A percentile compares a stretch with the other conserved stretches of the same genome.
Conservation (phyloP, 2,797 vertebrate species). For the Allobates femoralis region DNA sequence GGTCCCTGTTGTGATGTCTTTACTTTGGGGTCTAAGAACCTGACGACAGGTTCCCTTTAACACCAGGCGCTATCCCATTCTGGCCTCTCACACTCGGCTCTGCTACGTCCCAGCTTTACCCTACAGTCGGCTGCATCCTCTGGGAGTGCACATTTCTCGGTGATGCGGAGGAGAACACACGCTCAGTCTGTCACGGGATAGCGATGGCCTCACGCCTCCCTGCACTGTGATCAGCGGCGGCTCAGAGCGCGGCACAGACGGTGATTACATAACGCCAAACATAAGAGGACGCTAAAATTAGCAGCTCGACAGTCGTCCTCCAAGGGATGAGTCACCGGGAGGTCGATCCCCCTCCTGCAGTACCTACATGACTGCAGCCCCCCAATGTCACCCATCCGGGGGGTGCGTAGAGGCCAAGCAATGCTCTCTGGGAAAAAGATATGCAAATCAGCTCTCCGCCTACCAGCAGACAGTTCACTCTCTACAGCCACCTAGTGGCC, state of each 20-base stretch:
- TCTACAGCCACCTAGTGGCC: not conserved
- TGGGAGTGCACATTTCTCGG: not conserved
- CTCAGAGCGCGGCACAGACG: too few relatives aligned
- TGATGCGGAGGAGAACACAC: not conserved
- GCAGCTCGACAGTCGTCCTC: not conserved
- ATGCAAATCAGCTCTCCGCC: too few relatives aligned
- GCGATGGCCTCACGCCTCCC: not conserved
- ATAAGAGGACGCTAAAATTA: slow-evolving; percentile 16
- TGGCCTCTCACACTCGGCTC: not conserved
- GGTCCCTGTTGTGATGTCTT: too few relatives aligned
- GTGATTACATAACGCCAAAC: slow-evolving; percentile 20
- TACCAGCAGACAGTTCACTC: too few relatives aligned
- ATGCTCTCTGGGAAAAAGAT: too few relatives aligned
- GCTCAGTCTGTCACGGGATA: not conserved
- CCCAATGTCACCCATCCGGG: too few relatives aligned
- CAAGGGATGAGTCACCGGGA: not conserved
- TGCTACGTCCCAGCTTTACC: not conserved
- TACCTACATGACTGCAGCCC: too few relatives aligned
- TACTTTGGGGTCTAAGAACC: too few relatives aligned
- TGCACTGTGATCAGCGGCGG: not conserved
- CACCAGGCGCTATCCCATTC: too few relatives aligned
- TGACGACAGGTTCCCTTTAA: too few relatives aligned
- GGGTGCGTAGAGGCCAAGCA: too few relatives aligned
- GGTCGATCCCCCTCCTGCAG: too few relatives aligned
- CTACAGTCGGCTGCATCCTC: not conserved